A percentile compares a stretch with the other conserved stretches of the same genome.
These are phyloP conservation scores for Malurus melanocephalus DNA, from an alignment of 2,113 vertebrate genomes.

Conservation along the genomic window DNA sequence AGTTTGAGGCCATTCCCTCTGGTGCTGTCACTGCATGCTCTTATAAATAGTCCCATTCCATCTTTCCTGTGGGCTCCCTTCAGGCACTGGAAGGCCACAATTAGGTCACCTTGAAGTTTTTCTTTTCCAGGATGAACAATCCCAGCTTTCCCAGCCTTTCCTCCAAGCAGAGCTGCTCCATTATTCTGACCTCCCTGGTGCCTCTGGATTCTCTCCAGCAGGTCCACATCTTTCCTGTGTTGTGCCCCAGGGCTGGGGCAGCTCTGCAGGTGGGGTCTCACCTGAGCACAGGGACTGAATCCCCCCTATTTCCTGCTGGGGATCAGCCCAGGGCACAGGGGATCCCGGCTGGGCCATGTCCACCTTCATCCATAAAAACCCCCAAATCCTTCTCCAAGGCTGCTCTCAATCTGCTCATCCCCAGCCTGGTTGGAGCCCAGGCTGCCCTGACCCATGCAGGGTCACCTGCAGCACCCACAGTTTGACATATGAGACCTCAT, in stretches of 20 bases:
- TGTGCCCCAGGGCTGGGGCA: background rate
- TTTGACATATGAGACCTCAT: background rate
- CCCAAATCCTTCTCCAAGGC: background rate
- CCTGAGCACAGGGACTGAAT: background rate
- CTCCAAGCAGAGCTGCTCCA: background rate
- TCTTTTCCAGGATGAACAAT: background rate
- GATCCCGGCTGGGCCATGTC: background rate
- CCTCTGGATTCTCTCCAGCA: background rate
- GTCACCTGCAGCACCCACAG: background rate
- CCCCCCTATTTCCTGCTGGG: no score
- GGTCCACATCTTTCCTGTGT: background rate
- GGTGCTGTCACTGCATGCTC: background rate
- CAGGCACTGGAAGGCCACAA: background rate
- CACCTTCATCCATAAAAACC: background rate
- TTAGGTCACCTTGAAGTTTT: background rate
- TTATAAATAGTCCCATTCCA: rapidly evolving
- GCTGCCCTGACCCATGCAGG: background rate
- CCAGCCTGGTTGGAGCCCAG: background rate
- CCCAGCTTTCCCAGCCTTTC: background rate
- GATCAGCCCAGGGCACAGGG: background rate
- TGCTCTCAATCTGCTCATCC: background rate
- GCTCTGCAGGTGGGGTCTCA: background rate
- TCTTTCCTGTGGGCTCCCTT: background rate
- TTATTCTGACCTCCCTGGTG: background rate
- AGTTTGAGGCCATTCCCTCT: background rate